Evolutionary conservation across 2,113 vertebrate species (phyloP), one percentile per base, ranked within the genome.

Genomic region (Neolamprologus kungweensis): DNA sequence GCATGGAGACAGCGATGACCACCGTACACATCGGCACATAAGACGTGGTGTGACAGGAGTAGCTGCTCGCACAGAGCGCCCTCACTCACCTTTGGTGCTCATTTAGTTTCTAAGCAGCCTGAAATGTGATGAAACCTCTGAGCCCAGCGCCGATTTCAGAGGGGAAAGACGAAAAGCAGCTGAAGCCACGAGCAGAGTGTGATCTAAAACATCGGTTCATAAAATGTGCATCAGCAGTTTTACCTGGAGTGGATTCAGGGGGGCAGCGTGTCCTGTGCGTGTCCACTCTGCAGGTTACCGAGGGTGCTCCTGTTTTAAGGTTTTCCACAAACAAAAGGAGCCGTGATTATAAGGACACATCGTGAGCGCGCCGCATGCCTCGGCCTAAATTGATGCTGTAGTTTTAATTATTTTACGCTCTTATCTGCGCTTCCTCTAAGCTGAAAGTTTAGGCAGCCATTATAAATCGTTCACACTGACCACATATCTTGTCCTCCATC

Each of bases 401-500:
- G 10, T 92, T 90, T 89, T 86, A 89, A 89, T 86, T 84, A 86
- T 50, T 31, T 90, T 71, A 71, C 33, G 26, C 21, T 26, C 82
- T 90, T 83, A 90, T 90, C 87, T 84, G 16, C 28, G 54, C 26
- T 65, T 80, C 84, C 42, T 88, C 37, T 63, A 60, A 65, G 60
- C 86, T 87, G 82, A 85, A 83, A 60, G 78, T 91, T 84, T 85
- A 84, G 35, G 80, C 13, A 31, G 80, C 40, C 45, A 85, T 58
- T 84, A 73, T 80, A 51, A 3, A 73, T 79, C 26, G 83, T 84
- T 86, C 57, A 81, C 14, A 45, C 82, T 87, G 82, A 80, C 82
- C 65, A 87, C 75, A 88, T 86, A 89, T 92, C 85, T 91, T 7
- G 53, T 51, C 82, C 75, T 81, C 28, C 75, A 86, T 92, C 89